Evolutionary conservation across 2,797 vertebrate species (phyloP), one percentile per base, ranked within the genome.

Genomic region (Notoglanidium macrostoma): DNA sequence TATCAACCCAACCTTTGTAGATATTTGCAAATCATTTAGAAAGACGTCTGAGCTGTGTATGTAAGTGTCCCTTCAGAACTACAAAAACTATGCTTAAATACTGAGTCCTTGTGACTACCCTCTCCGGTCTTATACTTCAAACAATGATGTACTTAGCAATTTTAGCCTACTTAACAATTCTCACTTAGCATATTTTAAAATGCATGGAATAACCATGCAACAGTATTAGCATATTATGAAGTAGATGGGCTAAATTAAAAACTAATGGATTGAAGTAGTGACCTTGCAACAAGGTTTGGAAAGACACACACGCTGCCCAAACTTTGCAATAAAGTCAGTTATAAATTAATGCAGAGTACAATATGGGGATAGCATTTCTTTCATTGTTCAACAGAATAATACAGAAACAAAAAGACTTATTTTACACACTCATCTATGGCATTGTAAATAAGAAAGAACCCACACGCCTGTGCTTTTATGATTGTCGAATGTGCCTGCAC

Each of bases 381-480:
- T 35, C 32, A 5, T 23, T 63, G 23, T 70, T 57, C 74, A 29
- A 19, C 14, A 63, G 44, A 51, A 67, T 19, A 23, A 29, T 57
- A 19, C 49, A 59, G 26, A 84, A 83, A 68, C 29, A 54, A 54
- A 68, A 4, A 54, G 12, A 9, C 23, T 67, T 9, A 23, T 87
- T 26, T 63, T 82, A 35, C 23, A 35, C 5, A 59, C 21, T 80
- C 55, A 44, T 61, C 55, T 80, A 44, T 9, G n/a, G 44, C 8
- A 65, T 83, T 86, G 85, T 86, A 86, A 88, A 90, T 86, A 84
- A 80, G 54, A 79, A 2, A 26, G 63, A 67, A 84, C 61, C 70
- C 73, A 72, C 15, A 78, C 19, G 11, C 61, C 49, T 40, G 51
- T 19, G 74, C 46, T 59, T 61, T 83, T 84, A 83, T 84, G 83